Conservation (phyloP, 2,888 invertebrate genomes). For the Taenaris catops region DNA sequence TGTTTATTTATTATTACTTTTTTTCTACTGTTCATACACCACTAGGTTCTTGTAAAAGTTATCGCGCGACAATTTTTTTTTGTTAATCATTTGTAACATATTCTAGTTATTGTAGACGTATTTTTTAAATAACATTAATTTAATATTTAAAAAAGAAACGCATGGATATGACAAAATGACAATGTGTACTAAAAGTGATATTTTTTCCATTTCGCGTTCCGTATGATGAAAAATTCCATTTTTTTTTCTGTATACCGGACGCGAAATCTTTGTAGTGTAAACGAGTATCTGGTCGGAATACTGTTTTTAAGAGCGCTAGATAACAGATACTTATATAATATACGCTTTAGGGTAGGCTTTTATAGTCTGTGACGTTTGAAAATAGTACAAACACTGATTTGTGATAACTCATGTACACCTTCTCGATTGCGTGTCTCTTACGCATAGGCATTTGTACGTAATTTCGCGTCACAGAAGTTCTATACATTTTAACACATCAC, state of each 20-base stretch:
- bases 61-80: constrained; percentile 8
- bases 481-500: constrained; percentile 66
- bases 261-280: constrained; percentile 35
- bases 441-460: constrained; percentile 24
- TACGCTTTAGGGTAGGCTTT: constrained; percentile 67
- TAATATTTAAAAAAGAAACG: constrained; percentile 9
- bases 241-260: too few species aligned
- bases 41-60: too few species aligned
- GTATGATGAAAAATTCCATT: constrained; percentile 31
- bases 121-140: constrained; percentile 22
- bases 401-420: constrained; percentile 27
- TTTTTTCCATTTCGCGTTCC: constrained; percentile 47
- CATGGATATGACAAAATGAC: constrained; percentile 42
- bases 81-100: constrained; percentile 17
- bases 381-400: constrained; percentile 23
- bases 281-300: constrained; percentile 57
- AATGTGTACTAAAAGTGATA: constrained; percentile 48
- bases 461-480: constrained; percentile 33
- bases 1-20: constrained; percentile 27
- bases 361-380: constrained; percentile 38
- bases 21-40: constrained; percentile 6
- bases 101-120: too few species aligned
- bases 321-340: constrained; percentile 53
- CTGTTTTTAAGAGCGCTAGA: constrained; percentile 51
- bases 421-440: too few species aligned